Conservation (phyloP, 2,113 vertebrate species). For the Caranx melampygus region DNA sequence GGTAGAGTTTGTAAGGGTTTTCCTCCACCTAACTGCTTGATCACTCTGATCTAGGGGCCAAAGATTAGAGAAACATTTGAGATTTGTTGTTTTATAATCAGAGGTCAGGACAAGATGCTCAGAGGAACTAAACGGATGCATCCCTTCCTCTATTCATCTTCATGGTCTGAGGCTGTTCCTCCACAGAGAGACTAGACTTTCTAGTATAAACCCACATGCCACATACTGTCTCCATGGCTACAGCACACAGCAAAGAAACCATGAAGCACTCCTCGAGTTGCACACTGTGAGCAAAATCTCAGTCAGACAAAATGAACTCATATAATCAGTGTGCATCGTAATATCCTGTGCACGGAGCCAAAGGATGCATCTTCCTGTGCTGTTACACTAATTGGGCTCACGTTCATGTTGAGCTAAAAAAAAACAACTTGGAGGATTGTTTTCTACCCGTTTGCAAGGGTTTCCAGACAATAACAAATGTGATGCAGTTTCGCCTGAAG, state of each 20-base stretch:
- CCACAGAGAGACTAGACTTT: conserved; percentile 55
- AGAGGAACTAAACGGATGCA: conserved; percentile 12
- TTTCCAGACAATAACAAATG: conserved; percentile 30
- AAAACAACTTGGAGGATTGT: conserved; percentile 13
- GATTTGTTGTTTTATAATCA: not conserved
- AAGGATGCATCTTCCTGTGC: not conserved
- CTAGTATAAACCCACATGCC: conserved; percentile 73
- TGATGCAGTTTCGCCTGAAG: conserved; percentile 31
- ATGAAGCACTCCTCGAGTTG: conserved; percentile 64
- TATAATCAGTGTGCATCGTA: conserved; percentile 16
- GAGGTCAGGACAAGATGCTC: not conserved
- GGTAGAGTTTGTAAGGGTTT: not conserved
- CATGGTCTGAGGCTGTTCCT: conserved; percentile 42
- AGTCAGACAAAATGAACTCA: conserved; percentile 34
- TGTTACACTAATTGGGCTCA: not conserved
- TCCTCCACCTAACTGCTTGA: not conserved
- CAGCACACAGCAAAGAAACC: conserved; percentile 75
- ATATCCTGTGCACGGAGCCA: not conserved
- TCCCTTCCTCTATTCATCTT: conserved; percentile 35
- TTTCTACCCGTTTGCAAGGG: not conserved
- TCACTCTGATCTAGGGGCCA: not conserved
- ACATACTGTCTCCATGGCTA: conserved; percentile 82
- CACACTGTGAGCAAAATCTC: conserved; percentile 48
- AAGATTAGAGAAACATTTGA: not conserved
- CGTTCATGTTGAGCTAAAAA: not conserved